A percentile compares a stretch with the other conserved stretches of the same genome.
These are phyloP conservation scores for Tinamus major DNA, from an alignment of 2,797 vertebrate species.

Conservation along the genomic window DNA sequence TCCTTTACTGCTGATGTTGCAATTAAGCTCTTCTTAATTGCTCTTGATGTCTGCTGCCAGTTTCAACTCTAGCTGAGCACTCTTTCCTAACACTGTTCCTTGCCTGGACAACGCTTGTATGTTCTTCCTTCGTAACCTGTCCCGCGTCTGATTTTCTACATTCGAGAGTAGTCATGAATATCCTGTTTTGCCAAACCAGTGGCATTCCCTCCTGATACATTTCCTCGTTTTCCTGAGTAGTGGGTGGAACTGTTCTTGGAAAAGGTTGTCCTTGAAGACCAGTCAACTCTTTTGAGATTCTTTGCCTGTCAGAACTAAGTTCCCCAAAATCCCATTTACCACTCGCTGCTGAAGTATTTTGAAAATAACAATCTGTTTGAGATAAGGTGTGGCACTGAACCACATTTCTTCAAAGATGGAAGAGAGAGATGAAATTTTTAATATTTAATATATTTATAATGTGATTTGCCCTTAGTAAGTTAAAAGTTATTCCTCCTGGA, in stretches of 20 bases:
- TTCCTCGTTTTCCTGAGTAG: background rate
- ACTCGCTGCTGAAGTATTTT: background rate
- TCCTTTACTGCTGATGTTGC: background rate
- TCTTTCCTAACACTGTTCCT: background rate
- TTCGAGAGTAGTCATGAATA: background rate
- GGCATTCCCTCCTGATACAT: rapidly evolving
- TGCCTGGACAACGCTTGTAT: background rate
- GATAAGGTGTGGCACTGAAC: background rate
- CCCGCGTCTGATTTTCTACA: background rate
- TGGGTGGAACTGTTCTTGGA: background rate
- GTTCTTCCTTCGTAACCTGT: background rate
- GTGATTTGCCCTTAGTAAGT: background rate
- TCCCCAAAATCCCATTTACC: background rate
- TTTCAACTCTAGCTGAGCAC: background rate
- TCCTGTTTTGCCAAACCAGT: background rate
- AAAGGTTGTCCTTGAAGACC: background rate
- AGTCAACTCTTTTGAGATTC: background rate
- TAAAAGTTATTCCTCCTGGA: background rate
- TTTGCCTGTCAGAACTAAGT: background rate
- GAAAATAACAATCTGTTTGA: background rate
- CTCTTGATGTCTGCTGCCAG: background rate
- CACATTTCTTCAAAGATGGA: background rate
- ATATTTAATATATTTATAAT: background rate
- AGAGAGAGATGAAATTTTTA: background rate
- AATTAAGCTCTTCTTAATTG: background rate